Base-by-base conservation (phyloP, 2,888 invertebrate genomes). In the Abrostola triplasia region DNA sequence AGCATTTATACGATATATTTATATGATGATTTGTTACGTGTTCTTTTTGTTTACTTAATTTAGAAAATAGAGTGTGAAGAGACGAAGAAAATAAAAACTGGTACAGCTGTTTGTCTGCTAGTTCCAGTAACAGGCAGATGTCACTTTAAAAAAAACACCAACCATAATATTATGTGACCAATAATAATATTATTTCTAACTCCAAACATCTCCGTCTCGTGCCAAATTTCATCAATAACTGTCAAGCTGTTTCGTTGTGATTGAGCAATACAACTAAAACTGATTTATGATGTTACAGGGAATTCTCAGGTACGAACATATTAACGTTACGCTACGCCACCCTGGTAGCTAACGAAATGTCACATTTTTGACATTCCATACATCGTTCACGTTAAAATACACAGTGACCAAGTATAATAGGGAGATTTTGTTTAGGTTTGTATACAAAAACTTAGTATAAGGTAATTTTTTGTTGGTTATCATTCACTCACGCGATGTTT, bases 201-300 rank as follows among this genome's bases (percentile, higher is more conserved):
- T 41, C 49, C 9, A 10, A 68, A 54, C 55, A 42, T 51, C 47
- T 51, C 40, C 42, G 36, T 38, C 48, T 64, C 50, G 71, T 75
- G 76, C 76, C 75, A 70, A 64, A 59, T 59, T 64, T 36, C 58
- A 75, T 75, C 71, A 64, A 72, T 72, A 75, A 75, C 76, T 72
- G 71, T 70, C 71, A 58, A 47, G 47, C 59, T 6, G 70, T 74
- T 54, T 40, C 59, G 47, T 64, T 12, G 42, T 47, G 44, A 72
- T 72, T 70, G 76, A 64, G 71, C 60, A 72, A 72, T 49, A 47
- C 52, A 42, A 70, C 58, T 44, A 56, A 72, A 60, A 50, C 11
- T 76, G 72, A 72, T 72, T 72, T 72, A 72, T 70, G 76, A 49
- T 35, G 13, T 13, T 47, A 7, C 48, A 64, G 57, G 65, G 57